Evolutionary conservation across 2,888 invertebrate species (phyloP).

Genomic region (Tholera decimalis): DNA sequence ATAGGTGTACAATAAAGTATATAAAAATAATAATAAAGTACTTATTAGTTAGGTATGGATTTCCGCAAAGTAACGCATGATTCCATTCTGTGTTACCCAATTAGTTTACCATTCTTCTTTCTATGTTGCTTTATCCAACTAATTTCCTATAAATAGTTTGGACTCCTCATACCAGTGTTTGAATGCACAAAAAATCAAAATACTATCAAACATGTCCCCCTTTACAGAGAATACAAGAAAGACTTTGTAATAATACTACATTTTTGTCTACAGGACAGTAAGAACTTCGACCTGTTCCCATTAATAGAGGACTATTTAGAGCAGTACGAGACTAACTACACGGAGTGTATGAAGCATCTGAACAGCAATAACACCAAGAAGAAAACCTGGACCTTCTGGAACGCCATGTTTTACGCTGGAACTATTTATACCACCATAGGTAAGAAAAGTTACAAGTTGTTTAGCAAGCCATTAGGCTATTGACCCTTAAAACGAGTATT

Average conservation of each 20-base stretch:
- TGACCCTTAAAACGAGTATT: no score
- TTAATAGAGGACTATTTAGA: conserved; percentile 73
- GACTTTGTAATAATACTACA: background rate
- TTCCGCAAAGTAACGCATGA: no score
- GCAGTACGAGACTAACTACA: conserved; percentile 90
- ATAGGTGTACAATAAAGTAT: no score
- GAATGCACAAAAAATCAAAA: no score
- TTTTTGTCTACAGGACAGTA: conserved; percentile 66
- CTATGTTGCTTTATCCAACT: background rate
- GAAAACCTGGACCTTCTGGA: conserved; percentile 96
- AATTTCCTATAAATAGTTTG: background rate
- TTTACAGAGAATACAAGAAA: no score
- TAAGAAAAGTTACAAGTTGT: conserved; percentile 77
- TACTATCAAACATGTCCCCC: no score
- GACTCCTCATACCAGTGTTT: no score
- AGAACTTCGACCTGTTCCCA: conserved; percentile 67
- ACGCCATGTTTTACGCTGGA: conserved; percentile 96
- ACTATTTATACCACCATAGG: conserved; percentile 98
- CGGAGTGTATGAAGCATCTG: conserved; percentile 84
- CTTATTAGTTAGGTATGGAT: no score
- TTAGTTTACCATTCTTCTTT: no score
- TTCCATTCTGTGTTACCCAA: no score
- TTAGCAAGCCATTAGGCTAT: no score
- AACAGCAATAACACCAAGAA: conserved; percentile 85
- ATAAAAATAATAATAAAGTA: no score